Base-by-base conservation (phyloP, 92 coral and sea anemone species). In the Muricea muricata region DNA sequence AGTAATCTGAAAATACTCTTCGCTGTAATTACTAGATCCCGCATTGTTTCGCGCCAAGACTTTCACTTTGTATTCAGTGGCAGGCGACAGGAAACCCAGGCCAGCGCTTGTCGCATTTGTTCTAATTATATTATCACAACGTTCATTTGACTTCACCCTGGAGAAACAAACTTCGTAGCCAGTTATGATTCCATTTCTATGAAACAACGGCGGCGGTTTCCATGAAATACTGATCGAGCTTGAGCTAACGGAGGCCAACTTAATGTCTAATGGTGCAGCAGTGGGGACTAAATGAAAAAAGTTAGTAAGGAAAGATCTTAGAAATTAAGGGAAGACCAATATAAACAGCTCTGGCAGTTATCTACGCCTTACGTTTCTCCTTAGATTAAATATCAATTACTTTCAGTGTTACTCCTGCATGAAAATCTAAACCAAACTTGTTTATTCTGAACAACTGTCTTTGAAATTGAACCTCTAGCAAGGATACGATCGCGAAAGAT, bases 121-220 rank as follows among this genome's bases (percentile, higher is more conserved):
- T 32, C 65, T 75, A 3, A 75, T 41, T 1, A 52, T 47, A 7
- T 24, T 41, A 75, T 75, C 80, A 48, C 80, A 75, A 2, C 52
- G 30, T 29, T 75, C 65, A 48, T 10, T 24, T 12, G 80, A 75
- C 15, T 47, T 11, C 26, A 48, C 80, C 35, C 55, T 2, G 14
- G 65, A 42, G 12, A 75, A 24, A 24, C 80, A 75, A 21, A 75
- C 18, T 7, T 75, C 65, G 65, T 75, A 75, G 65, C 80, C 80
- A 23, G 20, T 48, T 23, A 75, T 25, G 4, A 75, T 32, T 8
- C 80, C 80, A 31, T 75, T 75, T 47, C 37, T 24, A 17, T 52
- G 65, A 75, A 9, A 50, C 37, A 45, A 50, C 5, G 29, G 80
- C 24, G 80, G 80, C n/a, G 13, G 18, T 11, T 73, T 52, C 80